A percentile compares a stretch with the other conserved stretches of the same genome.
Conservation (phyloP, 1,140 invertebrate species). For the Rhopalosiphum padi region DNA sequence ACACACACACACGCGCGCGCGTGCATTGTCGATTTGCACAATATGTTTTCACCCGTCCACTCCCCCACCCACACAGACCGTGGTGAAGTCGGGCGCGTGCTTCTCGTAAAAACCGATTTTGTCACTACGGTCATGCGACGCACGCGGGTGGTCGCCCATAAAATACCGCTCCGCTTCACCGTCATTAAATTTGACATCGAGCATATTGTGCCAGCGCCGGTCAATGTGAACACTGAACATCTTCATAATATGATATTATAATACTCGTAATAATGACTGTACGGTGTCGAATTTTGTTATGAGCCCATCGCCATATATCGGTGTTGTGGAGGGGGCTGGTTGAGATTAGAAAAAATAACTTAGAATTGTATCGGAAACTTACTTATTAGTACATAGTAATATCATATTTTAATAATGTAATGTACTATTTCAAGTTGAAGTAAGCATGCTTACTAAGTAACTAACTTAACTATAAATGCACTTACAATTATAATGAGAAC, state of each 20-base stretch:
- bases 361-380: not conserved
- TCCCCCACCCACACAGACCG: not conserved
- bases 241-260: not conserved
- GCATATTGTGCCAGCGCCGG: not conserved
- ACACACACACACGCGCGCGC: slow-evolving; percentile 1
- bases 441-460: too few species aligned
- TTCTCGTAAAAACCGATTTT: slow-evolving; percentile 30
- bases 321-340: not conserved
- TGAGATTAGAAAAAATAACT: not conserved
- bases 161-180: not conserved
- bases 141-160: not conserved
- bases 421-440: too few species aligned
- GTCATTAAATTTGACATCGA: not conserved
- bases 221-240: not conserved
- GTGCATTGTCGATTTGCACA: slow-evolving; percentile 45
- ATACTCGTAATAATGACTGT: not conserved
- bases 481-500: not conserved
- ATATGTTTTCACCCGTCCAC: slow-evolving; percentile 37
- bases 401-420: not conserved
- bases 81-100: slow-evolving; percentile 13
- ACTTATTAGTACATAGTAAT: not conserved
- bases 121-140: slow-evolving; percentile 11
- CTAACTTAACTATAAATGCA: too few species aligned
- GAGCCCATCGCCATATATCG: not conserved
- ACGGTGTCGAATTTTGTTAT: not conserved